A percentile compares a stretch with the other conserved stretches of the same genome.
These are phyloP conservation scores for Tromatobia lineatoria DNA, from an alignment of 2,888 invertebrate species.

Conservation along the genomic window DNA sequence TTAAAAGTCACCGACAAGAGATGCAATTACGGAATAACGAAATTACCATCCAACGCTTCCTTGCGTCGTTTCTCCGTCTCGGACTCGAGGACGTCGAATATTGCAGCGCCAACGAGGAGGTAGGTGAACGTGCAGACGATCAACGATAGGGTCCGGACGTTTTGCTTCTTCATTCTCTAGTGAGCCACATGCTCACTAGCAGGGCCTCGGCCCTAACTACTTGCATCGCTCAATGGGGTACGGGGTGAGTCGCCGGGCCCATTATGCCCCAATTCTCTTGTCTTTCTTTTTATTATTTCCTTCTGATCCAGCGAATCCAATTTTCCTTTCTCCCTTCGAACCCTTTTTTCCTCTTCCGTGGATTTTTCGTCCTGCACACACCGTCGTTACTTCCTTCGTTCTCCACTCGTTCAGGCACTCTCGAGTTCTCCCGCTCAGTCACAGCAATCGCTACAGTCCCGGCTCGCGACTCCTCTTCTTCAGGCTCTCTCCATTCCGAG, in stretches of 20 bases:
- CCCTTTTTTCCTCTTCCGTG: slow-evolving; percentile 53
- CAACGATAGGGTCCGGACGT: slow-evolving; percentile 99
- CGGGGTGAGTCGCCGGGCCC: slow-evolving; percentile 81
- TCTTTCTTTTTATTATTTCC: slow-evolving; percentile 28
- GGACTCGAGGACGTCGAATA: slow-evolving; percentile 99
- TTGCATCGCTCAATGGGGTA: slow-evolving; percentile 84
- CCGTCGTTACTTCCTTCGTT: slow-evolving; percentile 54
- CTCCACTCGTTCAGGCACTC: slow-evolving; percentile 62
- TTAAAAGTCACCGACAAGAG: neutral
- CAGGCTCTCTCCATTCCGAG: slow-evolving; percentile 77
- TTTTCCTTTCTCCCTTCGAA: slow-evolving; percentile 16
- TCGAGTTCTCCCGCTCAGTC: slow-evolving; percentile 38
- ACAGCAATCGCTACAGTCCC: slow-evolving; percentile 79
- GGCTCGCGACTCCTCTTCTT: slow-evolving; percentile 78
- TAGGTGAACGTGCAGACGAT: slow-evolving; percentile 99
- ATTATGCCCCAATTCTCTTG: slow-evolving; percentile 75
- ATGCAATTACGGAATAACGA: neutral
- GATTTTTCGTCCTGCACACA: slow-evolving; percentile 36
- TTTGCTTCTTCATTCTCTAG: slow-evolving; percentile 99
- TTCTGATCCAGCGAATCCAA: slow-evolving; percentile 34
- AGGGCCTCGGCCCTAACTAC: slow-evolving; percentile 85
- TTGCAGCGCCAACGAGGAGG: slow-evolving; percentile 99
- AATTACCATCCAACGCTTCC: slow-evolving; percentile 94
- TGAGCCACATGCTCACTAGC: slow-evolving; percentile 88
- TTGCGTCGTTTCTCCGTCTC: slow-evolving; percentile 97